A percentile compares a stretch with the other conserved stretches of the same genome.
Conservation (phyloP, 2,888 invertebrate species). For the Octodonta nipae region DNA sequence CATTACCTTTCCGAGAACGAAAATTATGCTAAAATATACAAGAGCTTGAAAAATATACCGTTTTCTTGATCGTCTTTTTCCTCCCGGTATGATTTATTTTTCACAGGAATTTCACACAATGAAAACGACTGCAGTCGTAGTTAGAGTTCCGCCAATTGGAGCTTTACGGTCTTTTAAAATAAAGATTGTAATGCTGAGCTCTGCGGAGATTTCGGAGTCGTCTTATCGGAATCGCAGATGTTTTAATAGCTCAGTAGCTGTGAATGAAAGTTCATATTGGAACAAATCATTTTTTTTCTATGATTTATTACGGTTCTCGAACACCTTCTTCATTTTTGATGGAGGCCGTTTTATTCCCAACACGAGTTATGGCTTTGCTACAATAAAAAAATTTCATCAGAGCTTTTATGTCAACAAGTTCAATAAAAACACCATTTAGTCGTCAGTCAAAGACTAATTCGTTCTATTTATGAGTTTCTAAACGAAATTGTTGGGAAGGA, state of each 20-base stretch:
- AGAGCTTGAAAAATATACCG: slow-evolving; percentile 12
- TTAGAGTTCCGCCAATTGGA: too few relatives aligned
- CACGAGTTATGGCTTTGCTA: too few relatives aligned
- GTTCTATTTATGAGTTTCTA: too few relatives aligned
- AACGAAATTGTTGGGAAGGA: too few relatives aligned
- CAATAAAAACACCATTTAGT: too few relatives aligned
- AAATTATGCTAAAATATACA: slow-evolving; percentile 17
- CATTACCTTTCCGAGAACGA: slow-evolving; percentile 11
- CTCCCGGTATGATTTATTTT: slow-evolving; percentile 11
- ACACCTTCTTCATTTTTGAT: too few relatives aligned
- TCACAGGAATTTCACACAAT: neutral
- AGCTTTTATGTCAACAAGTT: too few relatives aligned
- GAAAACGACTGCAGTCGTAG: neutral
- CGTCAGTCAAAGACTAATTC: too few relatives aligned
- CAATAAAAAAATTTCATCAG: too few relatives aligned
- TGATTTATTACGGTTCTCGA: slow-evolving; percentile 10
- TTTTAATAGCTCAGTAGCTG: slow-evolving; percentile 14
- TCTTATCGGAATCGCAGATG: neutral
- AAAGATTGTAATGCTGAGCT: too few relatives aligned
- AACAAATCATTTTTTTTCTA: slow-evolving; percentile 14
- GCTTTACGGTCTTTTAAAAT: too few relatives aligned
- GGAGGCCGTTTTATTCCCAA: too few relatives aligned
- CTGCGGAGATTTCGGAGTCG: slow-evolving; percentile 1
- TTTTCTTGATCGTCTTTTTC: slow-evolving; percentile 8
- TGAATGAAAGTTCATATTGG: slow-evolving; percentile 16